Evolutionary conservation across 2,888 invertebrate species (phyloP), one percentile per base, ranked within the genome.

Genomic region (Apotomis capreana): DNA sequence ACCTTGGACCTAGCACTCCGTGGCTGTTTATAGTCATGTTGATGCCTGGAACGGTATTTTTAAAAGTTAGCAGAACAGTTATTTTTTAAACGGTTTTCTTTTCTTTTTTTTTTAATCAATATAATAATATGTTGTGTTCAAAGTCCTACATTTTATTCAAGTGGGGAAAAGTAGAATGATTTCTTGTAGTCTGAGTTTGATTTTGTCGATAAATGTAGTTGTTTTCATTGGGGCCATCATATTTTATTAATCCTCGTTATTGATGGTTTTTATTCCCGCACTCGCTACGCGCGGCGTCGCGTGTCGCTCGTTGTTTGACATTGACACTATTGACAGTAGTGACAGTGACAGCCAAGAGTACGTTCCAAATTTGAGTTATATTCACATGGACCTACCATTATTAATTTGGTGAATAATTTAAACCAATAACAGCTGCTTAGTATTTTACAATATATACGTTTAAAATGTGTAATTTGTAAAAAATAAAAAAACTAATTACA

Each of bases 21-120:
- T 92, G 92, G 76, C 92, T 91, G 84, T 93, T 94, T 81, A 95
- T 94, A 64, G 94, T 95, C 95, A 95, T 95, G 81, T 95, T 95
- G 82, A 95, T 87, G 73, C 93, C 94, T 94, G 90, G 57, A 93
- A 91, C 52, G 37, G 5, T 60, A 3, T 52, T 49, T 15, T 15
- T 12, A 8, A 67, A 37, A 51, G 9, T 67, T 67, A 67, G 57
- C n/a, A 36, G 4, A 44, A 6, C 13, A n/a, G n/a, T n/a, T n/a
- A 9, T 13, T 40, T 0, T 10, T 12, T 6, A 13, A 44, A 4
- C 1, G 9, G 10, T 12, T 13, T 61, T 15, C 13, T 15, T 12
- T 6, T 6, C 40, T 26, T 26, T 26, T 26, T 26, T 2, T 26
- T 26, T 2, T 2, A 26, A 26, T 26, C 26, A 26, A 26, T 26